A percentile compares a stretch with the other conserved stretches of the same genome.
Evolutionary conservation across 2,113 vertebrate species (phyloP).

Genomic region (Conger conger): DNA sequence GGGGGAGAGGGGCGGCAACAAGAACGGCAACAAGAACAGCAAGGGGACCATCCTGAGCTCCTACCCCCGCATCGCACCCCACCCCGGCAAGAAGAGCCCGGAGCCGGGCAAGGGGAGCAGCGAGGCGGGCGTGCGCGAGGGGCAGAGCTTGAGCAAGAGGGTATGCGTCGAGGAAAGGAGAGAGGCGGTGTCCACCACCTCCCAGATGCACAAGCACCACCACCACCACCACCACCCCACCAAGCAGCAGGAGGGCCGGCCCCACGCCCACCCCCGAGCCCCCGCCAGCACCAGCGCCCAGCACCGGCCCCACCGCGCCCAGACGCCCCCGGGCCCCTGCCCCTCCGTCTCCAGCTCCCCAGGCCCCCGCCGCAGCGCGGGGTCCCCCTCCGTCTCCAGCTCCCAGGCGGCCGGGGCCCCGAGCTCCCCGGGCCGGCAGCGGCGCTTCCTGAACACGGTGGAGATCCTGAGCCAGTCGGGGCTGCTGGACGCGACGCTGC

Average conservation of each 20-base stretch:
- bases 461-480: constrained; percentile 65
- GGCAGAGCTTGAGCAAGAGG: constrained; percentile 58
- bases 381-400: constrained; percentile 4
- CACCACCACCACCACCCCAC: constrained; percentile 28
- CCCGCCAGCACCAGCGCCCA: constrained; percentile 12
- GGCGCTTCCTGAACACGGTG: constrained; percentile 65
- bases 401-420: constrained; percentile 17
- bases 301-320: constrained; percentile 17
- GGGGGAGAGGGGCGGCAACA: constrained; percentile 21
- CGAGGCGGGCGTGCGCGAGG: constrained; percentile 25
- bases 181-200: constrained; percentile 31
- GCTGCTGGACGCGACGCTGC: constrained; percentile 65
- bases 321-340: constrained; percentile 28
- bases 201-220: constrained; percentile 34
- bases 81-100: constrained; percentile 57
- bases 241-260: constrained; percentile 36
- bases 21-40: constrained; percentile 45
- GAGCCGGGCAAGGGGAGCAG: constrained; percentile 41
- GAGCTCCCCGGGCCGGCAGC: constrained; percentile 38
- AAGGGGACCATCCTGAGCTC: constrained; percentile 58
- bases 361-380: not conserved
- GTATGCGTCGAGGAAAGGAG: constrained; percentile 53
- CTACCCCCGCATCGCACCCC: constrained; percentile 64
- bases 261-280: constrained; percentile 1
- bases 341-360: constrained; percentile 21